A percentile compares a stretch with the other conserved stretches of the same genome.
phyloP scores from a whole-genome alignment of 2,888 invertebrate genomes.

The Lochmaea capreae region DNA sequence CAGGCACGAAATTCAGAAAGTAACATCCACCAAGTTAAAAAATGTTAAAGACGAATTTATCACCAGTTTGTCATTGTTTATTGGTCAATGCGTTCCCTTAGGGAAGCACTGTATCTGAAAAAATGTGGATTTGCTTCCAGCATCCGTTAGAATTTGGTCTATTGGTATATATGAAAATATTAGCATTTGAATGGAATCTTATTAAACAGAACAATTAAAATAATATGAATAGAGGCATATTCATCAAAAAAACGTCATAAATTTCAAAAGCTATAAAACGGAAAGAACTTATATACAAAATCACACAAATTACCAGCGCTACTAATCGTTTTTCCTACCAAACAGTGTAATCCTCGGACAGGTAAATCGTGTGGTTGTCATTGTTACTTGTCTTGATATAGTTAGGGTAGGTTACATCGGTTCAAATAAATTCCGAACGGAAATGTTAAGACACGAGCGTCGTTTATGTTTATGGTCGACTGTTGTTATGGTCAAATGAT shows the following conservation, averaged over 20 bases:
- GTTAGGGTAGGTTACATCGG: constrained; percentile 62
- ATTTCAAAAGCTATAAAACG: constrained; percentile 40
- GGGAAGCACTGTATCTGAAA: not conserved
- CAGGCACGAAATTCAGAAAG: too few relatives aligned
- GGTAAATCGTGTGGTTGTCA: constrained; percentile 57
- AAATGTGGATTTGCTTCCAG: not conserved
- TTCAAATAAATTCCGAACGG: constrained; percentile 47
- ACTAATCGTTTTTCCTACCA: constrained; percentile 51
- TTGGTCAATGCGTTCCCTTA: not conserved
- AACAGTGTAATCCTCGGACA: constrained; percentile 48
- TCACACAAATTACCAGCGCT: constrained; percentile 51
- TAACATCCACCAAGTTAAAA: too few relatives aligned
- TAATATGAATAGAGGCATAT: constrained; percentile 32
- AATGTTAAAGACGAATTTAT: too few relatives aligned
- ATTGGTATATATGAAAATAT: constrained; percentile 23
- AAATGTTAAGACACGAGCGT: not conserved
- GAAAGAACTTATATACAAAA: constrained; percentile 48
- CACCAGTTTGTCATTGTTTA: too few relatives aligned
- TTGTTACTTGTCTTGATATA: constrained; percentile 58
- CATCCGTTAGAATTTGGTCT: constrained; percentile 18
- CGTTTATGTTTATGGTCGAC: constrained; percentile 45
- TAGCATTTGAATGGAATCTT: constrained; percentile 30
- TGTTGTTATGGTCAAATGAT: constrained; percentile 64
- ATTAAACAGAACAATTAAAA: constrained; percentile 24
- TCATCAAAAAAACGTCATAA: constrained; percentile 36